These are phyloP conservation scores for Brachyistius frenatus DNA, from an alignment of 2,113 vertebrate genomes.

Conservation along the genomic window DNA sequence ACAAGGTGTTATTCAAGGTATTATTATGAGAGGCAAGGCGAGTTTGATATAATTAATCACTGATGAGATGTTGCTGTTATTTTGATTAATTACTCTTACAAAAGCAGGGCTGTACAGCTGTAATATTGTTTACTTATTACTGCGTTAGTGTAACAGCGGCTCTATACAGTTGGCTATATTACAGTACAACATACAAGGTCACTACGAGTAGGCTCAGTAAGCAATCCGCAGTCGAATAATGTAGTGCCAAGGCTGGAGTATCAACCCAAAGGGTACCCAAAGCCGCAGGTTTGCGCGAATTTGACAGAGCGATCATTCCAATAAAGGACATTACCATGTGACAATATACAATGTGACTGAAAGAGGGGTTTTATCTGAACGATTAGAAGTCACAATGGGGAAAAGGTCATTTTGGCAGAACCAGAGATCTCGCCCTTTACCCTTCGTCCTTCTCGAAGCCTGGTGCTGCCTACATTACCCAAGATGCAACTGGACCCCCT, in stretches of 20 bases:
- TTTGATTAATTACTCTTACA: constrained; percentile 46
- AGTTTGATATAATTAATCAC: constrained; percentile 42
- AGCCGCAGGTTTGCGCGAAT: neutral
- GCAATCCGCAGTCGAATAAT: neutral
- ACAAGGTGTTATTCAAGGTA: constrained; percentile 32
- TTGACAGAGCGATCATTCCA: neutral
- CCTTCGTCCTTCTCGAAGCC: too few species aligned
- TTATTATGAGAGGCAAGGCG: constrained; percentile 31
- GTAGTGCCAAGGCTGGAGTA: neutral
- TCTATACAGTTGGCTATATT: neutral
- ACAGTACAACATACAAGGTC: constrained; percentile 14
- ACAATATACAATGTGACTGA: too few species aligned
- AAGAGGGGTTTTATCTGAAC: too few species aligned
- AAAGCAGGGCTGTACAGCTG: constrained; percentile 10
- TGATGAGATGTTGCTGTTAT: constrained; percentile 37
- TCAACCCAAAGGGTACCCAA: neutral
- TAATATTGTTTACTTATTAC: neutral
- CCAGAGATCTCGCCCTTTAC: too few species aligned
- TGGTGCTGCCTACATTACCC: too few species aligned
- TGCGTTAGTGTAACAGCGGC: neutral
- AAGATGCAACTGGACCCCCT: too few species aligned
- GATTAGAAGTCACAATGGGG: too few species aligned
- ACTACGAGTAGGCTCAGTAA: neutral
- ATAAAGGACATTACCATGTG: neutral
- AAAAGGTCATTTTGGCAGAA: too few species aligned